Base-by-base conservation (phyloP, 2,888 invertebrate species). In the Dryobotodes eremita region DNA sequence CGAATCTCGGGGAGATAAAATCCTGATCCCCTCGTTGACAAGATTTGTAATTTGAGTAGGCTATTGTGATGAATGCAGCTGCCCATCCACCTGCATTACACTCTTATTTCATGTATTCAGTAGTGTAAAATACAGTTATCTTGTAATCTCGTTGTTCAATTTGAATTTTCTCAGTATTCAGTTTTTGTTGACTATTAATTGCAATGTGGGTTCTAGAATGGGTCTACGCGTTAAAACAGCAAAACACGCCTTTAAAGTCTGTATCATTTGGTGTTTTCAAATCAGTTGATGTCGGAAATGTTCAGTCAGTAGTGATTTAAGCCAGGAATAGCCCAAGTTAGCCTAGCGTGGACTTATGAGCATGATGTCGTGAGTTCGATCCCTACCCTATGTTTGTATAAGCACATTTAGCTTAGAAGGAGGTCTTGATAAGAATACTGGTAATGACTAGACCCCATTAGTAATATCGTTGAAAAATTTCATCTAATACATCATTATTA, bases 11-110 rank as follows among this genome's bases (percentile, higher is more conserved):
- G 26, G 66, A 76, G 86, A 87, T 79, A 84, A 68, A 59, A 71
- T 20, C 0, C 55, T 46, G 59, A 80, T 80, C 85, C 88, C 87
- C 85, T 85, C 64, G 59, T 31, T 80, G 81, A 64, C 65, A 72
- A 68, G 75, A 85, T 71, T 84, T 80, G 84, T 87, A 85, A 85
- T 75, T 80, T 66, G 88, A 85, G 84, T 62, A 73, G 70, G 66
- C 66, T 64, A 85, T 88, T 85, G 84, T 85, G 42, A 50, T 23
- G 26, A 50, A 26, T 53, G 75, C 84, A 85, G 84, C 88, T 87
- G 84, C 10, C 20, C 4, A 53, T 75, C n/a, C 73, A 85, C 88
- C 82, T 76, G 73, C 72, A 61, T 68, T 15, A 55, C 5, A 59
- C 53, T 80, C 75, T 59, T 46, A 73, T 82, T 81, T 73, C 57